Conservation (phyloP, 1,140 invertebrate species). For the Drosophila albomicans region DNA sequence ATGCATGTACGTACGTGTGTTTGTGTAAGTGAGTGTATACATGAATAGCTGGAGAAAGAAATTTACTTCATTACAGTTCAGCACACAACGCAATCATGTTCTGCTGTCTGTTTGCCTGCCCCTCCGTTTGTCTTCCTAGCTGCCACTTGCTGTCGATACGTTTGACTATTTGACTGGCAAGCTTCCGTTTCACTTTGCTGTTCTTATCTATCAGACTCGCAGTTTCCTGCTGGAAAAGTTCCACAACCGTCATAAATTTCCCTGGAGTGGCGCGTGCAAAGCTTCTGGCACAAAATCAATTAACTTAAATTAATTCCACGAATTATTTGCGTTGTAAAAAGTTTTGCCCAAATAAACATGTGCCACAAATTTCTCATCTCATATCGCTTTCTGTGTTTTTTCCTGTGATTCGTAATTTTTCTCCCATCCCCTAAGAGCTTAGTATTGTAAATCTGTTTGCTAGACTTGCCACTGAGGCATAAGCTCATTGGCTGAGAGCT, state of each 20-base stretch:
- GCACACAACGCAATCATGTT: constrained; percentile 55
- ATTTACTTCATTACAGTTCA: constrained; percentile 76
- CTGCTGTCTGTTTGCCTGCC: constrained; percentile 14
- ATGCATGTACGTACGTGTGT: constrained; percentile 13
- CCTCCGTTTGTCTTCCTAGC: neutral
- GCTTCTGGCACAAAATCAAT: constrained; percentile 70
- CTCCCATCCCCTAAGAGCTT: constrained; percentile 53
- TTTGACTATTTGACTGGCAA: constrained; percentile 48
- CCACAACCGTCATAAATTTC: constrained; percentile 33
- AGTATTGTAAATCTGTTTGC: constrained; percentile 72
- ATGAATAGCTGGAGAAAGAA: constrained; percentile 48
- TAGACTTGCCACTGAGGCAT: constrained; percentile 40
- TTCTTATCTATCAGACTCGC: constrained; percentile 36
- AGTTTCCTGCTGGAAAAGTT: constrained; percentile 40
- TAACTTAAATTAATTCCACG: constrained; percentile 77
- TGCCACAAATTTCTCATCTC: constrained; percentile 44
- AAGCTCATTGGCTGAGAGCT: constrained; percentile 65
- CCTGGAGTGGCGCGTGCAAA: constrained; percentile 52
- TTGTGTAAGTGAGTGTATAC: constrained; percentile 12
- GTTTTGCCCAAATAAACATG: constrained; percentile 31
- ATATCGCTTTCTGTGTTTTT: constrained; percentile 9
- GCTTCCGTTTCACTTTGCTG: constrained; percentile 51
- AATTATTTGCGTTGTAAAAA: constrained; percentile 50
- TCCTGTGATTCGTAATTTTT: neutral
- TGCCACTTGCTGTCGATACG: constrained; percentile 60